Base-by-base conservation (phyloP, 2,113 vertebrate species). In the Amphiprion percula region DNA sequence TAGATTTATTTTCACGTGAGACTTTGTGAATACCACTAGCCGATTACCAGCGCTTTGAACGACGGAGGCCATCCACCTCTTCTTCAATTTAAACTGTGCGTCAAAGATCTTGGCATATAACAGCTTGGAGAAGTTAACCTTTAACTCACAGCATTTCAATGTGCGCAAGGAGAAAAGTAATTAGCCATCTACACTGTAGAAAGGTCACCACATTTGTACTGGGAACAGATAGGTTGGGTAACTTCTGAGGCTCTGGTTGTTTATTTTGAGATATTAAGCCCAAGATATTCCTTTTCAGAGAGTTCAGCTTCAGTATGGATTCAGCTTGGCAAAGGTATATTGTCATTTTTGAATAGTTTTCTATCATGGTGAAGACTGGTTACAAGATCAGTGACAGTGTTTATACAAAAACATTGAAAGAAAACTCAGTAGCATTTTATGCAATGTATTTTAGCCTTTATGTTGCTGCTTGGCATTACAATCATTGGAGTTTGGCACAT, bases 51-150 rank as follows among this genome's bases (percentile, higher is more conserved):
- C 56, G 46, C 83, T 84, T 85, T 88, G 86, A 90, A 79, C 67
- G 53, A 74, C 68, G 56, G 50, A 84, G 74, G 71, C 46, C 52
- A 49, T 63, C 76, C 60, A 46, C 67, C 39, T 69, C 26, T 28
- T 79, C 72, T 67, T 68, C 44, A 28, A 10, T 83, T 78, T 67
- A 67, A 85, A 80, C 53, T 37, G 55, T 66, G 75, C 10, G 21
- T 79, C 67, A 28, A 80, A 88, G 79, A 75, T 63, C 58, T 89
- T 85, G 83, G 74, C 83, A 78, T 88, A 79, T 82, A 86, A 83
- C 82, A 86, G 84, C 86, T 70, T 64, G 71, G 75, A 66, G 84
- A 89, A 85, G 79, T 92, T 92, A 92, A 93, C 93, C 91, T 95
- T 94, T 92, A 90, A 87, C 85, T 89, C 80, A 74, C 47, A 24